A percentile compares a stretch with the other conserved stretches of the same genome.
Evolutionary conservation across 2,113 vertebrate genomes (phyloP).

Genomic region (Oncorhynchus gorbuscha): DNA sequence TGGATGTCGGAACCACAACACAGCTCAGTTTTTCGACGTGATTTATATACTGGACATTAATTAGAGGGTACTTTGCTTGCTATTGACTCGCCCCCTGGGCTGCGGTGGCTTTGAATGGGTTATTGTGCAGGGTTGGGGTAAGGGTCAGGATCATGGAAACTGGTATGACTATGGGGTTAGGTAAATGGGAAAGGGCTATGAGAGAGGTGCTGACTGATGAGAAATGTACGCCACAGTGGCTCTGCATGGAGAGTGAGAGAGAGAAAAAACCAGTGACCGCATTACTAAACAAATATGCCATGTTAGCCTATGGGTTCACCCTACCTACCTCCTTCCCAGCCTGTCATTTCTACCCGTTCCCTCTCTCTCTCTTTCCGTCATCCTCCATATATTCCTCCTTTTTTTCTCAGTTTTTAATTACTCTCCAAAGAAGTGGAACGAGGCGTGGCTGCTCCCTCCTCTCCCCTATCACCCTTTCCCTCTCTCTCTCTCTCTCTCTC

Average conservation of each 20-base stretch:
- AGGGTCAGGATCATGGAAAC: constrained; percentile 49
- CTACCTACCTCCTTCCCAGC: neutral
- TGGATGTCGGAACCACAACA: constrained; percentile 25
- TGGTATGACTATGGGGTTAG: constrained; percentile 27
- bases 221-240: constrained; percentile 21
- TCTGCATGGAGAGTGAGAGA: constrained; percentile 27
- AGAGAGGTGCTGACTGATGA: constrained; percentile 25
- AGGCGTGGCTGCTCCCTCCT: too few species aligned
- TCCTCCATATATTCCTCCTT: neutral
- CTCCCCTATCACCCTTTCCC: neutral
- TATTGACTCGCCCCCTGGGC: constrained; percentile 30
- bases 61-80: constrained; percentile 52
- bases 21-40: too few species aligned
- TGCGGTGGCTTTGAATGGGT: constrained; percentile 28
- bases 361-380: neutral
- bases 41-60: constrained; percentile 47
- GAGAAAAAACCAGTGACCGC: constrained; percentile 29
- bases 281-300: constrained; percentile 28
- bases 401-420: too few species aligned
- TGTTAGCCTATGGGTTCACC: constrained; percentile 29
- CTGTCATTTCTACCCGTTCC: neutral
- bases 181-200: constrained; percentile 53
- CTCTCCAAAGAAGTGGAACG: too few species aligned
- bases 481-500: neutral
- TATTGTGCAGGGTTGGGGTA: constrained; percentile 36